A percentile compares a stretch with the other conserved stretches of the same genome.
Conservation (phyloP, 1,140 invertebrate genomes). For the Chironomus striatipennis region DNA sequence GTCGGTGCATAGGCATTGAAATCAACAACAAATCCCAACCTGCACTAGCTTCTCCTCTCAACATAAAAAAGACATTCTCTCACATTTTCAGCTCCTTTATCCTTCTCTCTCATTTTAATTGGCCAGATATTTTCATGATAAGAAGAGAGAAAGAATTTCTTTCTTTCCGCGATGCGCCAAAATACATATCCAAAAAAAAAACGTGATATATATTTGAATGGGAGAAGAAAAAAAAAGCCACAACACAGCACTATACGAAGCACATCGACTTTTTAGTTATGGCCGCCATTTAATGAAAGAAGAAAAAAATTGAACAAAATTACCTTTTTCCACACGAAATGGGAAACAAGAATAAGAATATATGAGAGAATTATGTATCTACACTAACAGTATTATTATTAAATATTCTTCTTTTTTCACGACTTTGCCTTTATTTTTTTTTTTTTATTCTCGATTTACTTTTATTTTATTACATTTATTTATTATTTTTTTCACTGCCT, state of each 20-base stretch:
- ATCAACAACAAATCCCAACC: no score
- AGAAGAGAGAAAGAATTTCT: not conserved
- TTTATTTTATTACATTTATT: not conserved
- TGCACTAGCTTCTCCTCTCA: no score
- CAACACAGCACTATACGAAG: not conserved
- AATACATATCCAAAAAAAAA: not conserved
- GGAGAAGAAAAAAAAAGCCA: not conserved
- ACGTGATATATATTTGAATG: not conserved
- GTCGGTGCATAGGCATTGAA: no score
- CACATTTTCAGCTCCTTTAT: not conserved
- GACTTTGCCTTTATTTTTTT: not conserved
- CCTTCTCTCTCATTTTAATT: not conserved
- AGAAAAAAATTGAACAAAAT: constrained; percentile 9
- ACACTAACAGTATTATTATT: not conserved
- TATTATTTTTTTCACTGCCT: not conserved
- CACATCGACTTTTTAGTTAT: constrained; percentile 13
- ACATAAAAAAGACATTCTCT: not conserved
- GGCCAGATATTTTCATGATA: not conserved
- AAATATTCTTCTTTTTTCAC: not conserved
- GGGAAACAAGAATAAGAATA: not conserved
- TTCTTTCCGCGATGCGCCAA: not conserved
- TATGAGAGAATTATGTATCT: not conserved
- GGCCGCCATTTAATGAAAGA: constrained; percentile 12
- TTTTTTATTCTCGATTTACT: not conserved
- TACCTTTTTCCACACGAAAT: constrained; percentile 1